These are phyloP conservation scores for Spisula solida DNA, from an alignment of 2,888 invertebrate species.

Conservation along the genomic window DNA sequence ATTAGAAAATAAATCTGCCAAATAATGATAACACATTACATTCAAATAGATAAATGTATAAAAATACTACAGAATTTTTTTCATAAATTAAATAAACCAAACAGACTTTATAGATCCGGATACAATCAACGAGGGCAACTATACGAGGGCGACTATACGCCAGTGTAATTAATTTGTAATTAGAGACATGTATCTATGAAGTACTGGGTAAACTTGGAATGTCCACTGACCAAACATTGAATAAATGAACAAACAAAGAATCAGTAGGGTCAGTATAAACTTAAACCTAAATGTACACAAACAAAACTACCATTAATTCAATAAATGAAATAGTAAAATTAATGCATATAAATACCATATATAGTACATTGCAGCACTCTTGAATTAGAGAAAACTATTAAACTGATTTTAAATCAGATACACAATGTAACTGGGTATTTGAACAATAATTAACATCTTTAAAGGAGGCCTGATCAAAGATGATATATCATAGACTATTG, in stretches of 20 bases:
- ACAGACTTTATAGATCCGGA: not conserved
- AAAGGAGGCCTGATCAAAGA: too few relatives aligned
- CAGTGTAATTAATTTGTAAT: constrained; percentile 15
- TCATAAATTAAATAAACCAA: not conserved
- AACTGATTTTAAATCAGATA: too few relatives aligned
- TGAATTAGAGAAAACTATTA: not conserved
- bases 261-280: not conserved
- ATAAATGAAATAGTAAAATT: not conserved
- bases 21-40: not conserved
- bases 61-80: not conserved
- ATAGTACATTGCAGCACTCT: not conserved
- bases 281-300: not conserved
- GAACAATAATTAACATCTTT: too few relatives aligned
- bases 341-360: not conserved
- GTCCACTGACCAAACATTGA: constrained; percentile 19
- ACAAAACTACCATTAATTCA: constrained; percentile 9
- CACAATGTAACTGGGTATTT: too few relatives aligned
- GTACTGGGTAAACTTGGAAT: constrained; percentile 15
- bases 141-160: not conserved
- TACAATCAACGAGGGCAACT: not conserved
- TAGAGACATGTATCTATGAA: not conserved
- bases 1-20: not conserved
- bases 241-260: constrained; percentile 10
- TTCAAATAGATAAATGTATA: constrained; percentile 3
- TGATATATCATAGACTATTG: too few relatives aligned